A percentile compares a stretch with the other conserved stretches of the same genome.
These are phyloP conservation scores for Philypnodon macrostomus DNA, from an alignment of 2,797 vertebrate species.

Conservation along the genomic window DNA sequence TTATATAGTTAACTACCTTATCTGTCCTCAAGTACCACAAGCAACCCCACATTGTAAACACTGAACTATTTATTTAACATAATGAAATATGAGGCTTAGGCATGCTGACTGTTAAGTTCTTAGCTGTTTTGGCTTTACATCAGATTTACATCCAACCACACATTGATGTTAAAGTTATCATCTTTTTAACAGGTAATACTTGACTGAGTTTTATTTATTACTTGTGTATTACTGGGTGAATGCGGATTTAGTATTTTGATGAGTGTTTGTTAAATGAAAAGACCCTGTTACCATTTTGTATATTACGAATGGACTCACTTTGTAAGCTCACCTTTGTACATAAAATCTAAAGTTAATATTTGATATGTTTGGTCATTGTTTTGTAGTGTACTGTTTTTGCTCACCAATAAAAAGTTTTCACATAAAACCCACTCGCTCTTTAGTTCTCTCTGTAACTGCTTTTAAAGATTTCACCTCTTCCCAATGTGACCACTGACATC, in stretches of 20 bases:
- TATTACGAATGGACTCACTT: constrained; percentile 47
- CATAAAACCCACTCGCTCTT: constrained; percentile 24
- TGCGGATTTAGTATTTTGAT: constrained; percentile 27
- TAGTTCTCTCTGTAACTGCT: constrained; percentile 35
- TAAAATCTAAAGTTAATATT: constrained; percentile 62
- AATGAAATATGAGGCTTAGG: constrained; percentile 4
- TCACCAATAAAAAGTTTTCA: constrained; percentile 64
- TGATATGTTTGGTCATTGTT: constrained; percentile 29
- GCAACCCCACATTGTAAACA: constrained; percentile 2
- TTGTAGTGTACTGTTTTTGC: constrained; percentile 43
- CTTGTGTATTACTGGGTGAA: constrained; percentile 26
- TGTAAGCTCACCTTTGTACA: constrained; percentile 60
- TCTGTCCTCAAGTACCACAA: not conserved
- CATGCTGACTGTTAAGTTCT: constrained; percentile 1
- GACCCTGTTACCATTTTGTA: constrained; percentile 29
- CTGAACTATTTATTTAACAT: constrained; percentile 7
- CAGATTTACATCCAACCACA: not conserved
- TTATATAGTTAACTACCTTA: not conserved
- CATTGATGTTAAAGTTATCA: not conserved
- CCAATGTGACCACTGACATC: constrained; percentile 41
- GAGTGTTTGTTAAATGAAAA: constrained; percentile 39
- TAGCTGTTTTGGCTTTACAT: not conserved
- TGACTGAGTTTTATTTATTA: constrained; percentile 52
- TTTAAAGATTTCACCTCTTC: constrained; percentile 41
- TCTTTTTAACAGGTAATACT: constrained; percentile 30